These are phyloP conservation scores for Melanostoma mellinum DNA, from an alignment of 2,888 invertebrate genomes.

Conservation along the genomic window DNA sequence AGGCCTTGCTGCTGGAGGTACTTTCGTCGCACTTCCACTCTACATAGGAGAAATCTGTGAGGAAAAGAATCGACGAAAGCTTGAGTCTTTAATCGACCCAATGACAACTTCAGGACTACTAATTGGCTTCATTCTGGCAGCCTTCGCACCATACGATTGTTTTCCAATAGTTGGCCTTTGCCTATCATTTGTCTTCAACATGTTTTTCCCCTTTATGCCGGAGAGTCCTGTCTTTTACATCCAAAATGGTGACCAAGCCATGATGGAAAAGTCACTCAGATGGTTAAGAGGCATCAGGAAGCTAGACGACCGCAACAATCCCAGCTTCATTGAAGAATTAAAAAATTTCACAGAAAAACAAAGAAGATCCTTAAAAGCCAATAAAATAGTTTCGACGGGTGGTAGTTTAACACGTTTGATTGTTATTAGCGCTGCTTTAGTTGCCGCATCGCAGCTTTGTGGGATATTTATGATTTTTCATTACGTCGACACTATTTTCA, in stretches of 20 bases:
- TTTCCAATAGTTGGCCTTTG: constrained; percentile 76
- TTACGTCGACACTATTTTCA: constrained; percentile 76
- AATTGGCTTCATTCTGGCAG: constrained; percentile 76
- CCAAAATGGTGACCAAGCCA: constrained; percentile 74
- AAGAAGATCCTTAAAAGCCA: constrained; percentile 15
- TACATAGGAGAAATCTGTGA: constrained; percentile 79
- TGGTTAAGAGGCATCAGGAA: constrained; percentile 80
- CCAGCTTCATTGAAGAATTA: constrained; percentile 77
- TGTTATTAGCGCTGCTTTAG: constrained; percentile 75
- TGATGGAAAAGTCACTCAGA: constrained; percentile 79
- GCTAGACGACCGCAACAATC: constrained; percentile 77
- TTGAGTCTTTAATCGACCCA: constrained; percentile 76
- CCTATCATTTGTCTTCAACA: constrained; percentile 76
- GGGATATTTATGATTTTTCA: constrained; percentile 78
- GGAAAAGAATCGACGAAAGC: constrained; percentile 54
- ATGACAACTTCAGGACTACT: constrained; percentile 78
- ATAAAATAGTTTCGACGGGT: constrained; percentile 45
- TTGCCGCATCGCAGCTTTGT: constrained; percentile 77
- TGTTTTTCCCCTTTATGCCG: constrained; percentile 79
- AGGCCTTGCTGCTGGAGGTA: constrained; percentile 78
- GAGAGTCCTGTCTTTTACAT: constrained; percentile 79
- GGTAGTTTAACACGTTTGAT: constrained; percentile 74
- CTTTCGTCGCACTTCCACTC: constrained; percentile 78
- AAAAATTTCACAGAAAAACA: constrained; percentile 73
- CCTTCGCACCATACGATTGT: constrained; percentile 75